Evolutionary conservation across 1,140 invertebrate genomes (phyloP).

Genomic region (Elymnias hypermnestra): DNA sequence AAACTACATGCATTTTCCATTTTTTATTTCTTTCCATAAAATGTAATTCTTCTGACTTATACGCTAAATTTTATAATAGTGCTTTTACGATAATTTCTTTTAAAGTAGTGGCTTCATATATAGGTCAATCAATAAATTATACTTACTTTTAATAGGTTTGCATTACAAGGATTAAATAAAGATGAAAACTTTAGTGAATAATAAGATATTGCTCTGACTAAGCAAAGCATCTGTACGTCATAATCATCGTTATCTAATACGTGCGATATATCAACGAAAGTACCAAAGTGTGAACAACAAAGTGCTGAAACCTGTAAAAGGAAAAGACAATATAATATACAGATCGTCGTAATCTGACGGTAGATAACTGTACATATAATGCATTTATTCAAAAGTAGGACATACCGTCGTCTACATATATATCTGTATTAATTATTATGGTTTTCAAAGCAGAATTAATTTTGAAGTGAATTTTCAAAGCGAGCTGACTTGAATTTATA

Average conservation of each 20-base stretch:
- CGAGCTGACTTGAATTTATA: no score
- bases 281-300: slow-evolving; percentile 23
- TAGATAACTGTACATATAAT: no score
- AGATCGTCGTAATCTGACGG: no score
- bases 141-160: slow-evolving; percentile 22
- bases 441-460: background rate
- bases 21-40: no score
- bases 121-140: no score
- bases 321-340: no score
- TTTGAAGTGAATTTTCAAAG: no score
- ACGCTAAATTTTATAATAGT: slow-evolving; percentile 14
- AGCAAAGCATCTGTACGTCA: slow-evolving; percentile 26
- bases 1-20: no score
- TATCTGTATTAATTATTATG: background rate
- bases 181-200: slow-evolving; percentile 25
- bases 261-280: slow-evolving; percentile 23
- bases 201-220: slow-evolving; percentile 21
- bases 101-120: no score
- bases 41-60: no score
- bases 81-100: background rate
- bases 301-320: slow-evolving; percentile 23
- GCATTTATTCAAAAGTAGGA: no score
- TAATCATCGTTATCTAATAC: slow-evolving; percentile 23
- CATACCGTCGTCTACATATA: background rate
- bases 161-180: slow-evolving; percentile 23